These are phyloP conservation scores for Thymelicus sylvestris DNA, from an alignment of 2,888 invertebrate genomes.

Conservation along the genomic window DNA sequence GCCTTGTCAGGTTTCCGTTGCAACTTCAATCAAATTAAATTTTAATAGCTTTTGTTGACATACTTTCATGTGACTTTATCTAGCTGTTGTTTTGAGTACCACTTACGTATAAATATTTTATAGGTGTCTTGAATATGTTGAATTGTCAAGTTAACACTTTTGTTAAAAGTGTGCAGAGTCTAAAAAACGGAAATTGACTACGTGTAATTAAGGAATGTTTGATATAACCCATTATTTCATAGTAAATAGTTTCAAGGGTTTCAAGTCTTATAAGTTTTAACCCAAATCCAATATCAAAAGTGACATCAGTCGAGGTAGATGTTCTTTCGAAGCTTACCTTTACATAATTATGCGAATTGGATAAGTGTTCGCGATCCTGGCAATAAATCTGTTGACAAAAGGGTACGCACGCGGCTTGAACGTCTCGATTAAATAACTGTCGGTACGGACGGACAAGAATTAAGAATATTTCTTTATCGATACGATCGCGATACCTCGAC, in stretches of 20 bases:
- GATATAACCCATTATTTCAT: too few species aligned
- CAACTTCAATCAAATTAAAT: neutral
- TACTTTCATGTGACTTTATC: neutral
- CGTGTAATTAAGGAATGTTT: neutral
- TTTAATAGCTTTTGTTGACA: neutral
- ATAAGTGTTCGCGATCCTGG: slow-evolving; percentile 34
- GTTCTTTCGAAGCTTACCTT: neutral
- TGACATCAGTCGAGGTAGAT: neutral
- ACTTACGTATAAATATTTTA: too few species aligned
- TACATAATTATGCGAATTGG: slow-evolving; percentile 31
- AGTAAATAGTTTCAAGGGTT: too few species aligned
- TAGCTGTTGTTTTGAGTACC: neutral
- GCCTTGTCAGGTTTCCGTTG: neutral
- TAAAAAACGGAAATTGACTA: too few species aligned
- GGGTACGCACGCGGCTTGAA: too few species aligned
- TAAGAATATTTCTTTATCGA: slow-evolving; percentile 71
- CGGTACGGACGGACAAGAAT: slow-evolving; percentile 65
- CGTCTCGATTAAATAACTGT: slow-evolving; percentile 69
- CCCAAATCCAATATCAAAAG: too few species aligned
- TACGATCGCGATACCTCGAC: slow-evolving; percentile 74
- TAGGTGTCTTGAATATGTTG: too few species aligned
- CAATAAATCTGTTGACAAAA: slow-evolving; percentile 61
- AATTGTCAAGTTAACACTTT: too few species aligned
- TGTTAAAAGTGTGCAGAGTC: too few species aligned
- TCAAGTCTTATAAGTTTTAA: too few species aligned